These are phyloP conservation scores for Xenops minutus DNA, from an alignment of 2,797 vertebrate genomes.

Conservation along the genomic window DNA sequence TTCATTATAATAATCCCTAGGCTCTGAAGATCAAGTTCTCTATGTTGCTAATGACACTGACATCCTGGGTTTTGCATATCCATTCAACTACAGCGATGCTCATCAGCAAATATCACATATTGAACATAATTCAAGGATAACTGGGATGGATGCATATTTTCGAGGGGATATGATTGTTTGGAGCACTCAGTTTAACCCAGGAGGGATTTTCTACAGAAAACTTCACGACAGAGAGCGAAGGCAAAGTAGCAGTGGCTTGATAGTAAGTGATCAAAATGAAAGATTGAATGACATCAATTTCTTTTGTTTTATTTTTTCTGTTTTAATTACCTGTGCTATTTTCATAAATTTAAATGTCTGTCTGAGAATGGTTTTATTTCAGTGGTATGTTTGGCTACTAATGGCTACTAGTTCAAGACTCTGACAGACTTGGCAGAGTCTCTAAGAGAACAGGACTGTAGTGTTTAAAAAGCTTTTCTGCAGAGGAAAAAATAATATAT, in stretches of 20 bases:
- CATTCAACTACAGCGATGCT: conserved; percentile 95
- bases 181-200: conserved; percentile 98
- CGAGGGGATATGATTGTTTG: conserved; percentile 97
- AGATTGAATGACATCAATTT: neutral
- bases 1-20: conserved; percentile 84
- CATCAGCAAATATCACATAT: conserved; percentile 94
- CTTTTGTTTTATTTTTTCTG: neutral
- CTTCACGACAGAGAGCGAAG: conserved; percentile 86
- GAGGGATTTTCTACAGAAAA: conserved; percentile 96
- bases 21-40: conserved; percentile 98
- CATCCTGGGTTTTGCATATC: conserved; percentile 98
- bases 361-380: neutral
- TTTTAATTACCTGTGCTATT: neutral
- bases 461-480: neutral
- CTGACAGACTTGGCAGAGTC: neutral
- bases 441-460: neutral
- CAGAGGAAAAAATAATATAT: neutral
- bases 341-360: neutral
- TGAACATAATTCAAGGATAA: conserved; percentile 97
- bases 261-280: conserved; percentile 85
- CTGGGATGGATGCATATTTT: conserved; percentile 94
- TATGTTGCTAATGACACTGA: conserved; percentile 99
- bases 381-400: neutral
- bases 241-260: conserved; percentile 89
- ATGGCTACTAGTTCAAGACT: neutral